Evolutionary conservation across 2,888 invertebrate genomes (phyloP).

Genomic region (Aproaerema taeniolella): DNA sequence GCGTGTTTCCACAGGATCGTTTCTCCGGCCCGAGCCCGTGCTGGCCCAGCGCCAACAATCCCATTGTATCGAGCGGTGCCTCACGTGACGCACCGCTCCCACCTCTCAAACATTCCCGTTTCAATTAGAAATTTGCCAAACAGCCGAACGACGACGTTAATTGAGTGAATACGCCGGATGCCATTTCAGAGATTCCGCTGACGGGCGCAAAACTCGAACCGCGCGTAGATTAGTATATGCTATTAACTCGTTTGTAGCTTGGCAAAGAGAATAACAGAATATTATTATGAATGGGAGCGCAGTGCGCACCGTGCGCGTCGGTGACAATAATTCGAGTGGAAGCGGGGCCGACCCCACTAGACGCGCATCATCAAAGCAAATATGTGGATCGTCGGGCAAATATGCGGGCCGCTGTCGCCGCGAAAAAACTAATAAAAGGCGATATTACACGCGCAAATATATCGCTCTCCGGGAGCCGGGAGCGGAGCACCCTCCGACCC

Average conservation of each 20-base stretch:
- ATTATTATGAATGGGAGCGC: conserved; percentile 20
- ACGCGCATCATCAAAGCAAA: conserved; percentile 42
- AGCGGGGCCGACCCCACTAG: background rate
- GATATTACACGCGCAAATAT: conserved; percentile 55
- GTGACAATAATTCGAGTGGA: conserved; percentile 2
- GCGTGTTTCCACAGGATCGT: conserved; percentile 22
- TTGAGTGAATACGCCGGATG: conserved; percentile 44
- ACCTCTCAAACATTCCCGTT: conserved; percentile 42
- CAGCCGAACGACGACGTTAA: conserved; percentile 44
- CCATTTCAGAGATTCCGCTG: conserved; percentile 34
- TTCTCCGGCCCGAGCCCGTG: conserved; percentile 21
- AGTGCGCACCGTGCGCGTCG: background rate
- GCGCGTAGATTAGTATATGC: conserved; percentile 26
- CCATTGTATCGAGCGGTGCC: conserved; percentile 24
- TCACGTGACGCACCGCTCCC: conserved; percentile 33
- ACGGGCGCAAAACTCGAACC: conserved; percentile 26
- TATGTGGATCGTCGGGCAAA: conserved; percentile 32
- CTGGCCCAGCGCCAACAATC: conserved; percentile 38
- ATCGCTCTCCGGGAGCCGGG: conserved; percentile 22
- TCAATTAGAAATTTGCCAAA: conserved; percentile 53
- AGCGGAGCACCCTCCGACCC: conserved; percentile 17
- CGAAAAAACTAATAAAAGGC: conserved; percentile 71
- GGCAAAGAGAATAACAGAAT: conserved; percentile 35
- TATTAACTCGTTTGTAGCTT: conserved; percentile 37
- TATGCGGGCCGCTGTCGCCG: conserved; percentile 46